These are phyloP conservation scores for Spilosoma lubricipeda DNA, from an alignment of 2,888 invertebrate genomes.

Conservation along the genomic window DNA sequence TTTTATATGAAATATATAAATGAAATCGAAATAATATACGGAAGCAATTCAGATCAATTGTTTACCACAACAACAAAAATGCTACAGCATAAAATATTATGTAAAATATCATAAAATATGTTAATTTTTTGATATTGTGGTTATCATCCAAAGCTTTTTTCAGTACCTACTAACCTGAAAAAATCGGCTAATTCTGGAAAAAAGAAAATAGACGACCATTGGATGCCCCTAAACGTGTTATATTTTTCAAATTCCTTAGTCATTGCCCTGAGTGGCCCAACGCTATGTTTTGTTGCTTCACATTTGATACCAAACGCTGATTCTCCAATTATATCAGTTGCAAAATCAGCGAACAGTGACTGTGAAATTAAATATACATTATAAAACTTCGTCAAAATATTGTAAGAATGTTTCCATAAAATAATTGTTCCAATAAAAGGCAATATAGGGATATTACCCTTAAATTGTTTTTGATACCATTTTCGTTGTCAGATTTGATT, in stretches of 20 bases:
- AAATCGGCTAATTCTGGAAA: slow-evolving; percentile 58
- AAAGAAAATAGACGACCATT: slow-evolving; percentile 65
- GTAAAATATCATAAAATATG: no score
- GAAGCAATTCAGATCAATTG: no score
- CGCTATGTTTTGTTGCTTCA: slow-evolving; percentile 54
- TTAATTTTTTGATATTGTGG: no score
- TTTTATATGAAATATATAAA: no score
- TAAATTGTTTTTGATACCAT: slow-evolving; percentile 42
- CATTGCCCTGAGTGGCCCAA: slow-evolving; percentile 54
- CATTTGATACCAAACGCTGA: slow-evolving; percentile 60
- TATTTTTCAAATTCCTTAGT: slow-evolving; percentile 61
- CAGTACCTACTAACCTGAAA: slow-evolving; percentile 49
- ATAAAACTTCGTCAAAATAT: no score
- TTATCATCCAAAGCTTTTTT: neutral
- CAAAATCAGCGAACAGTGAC: slow-evolving; percentile 53
- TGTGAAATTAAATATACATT: slow-evolving; percentile 18
- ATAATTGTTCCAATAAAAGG: neutral
- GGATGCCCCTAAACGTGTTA: slow-evolving; percentile 52
- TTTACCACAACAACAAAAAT: no score
- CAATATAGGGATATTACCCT: slow-evolving; percentile 44
- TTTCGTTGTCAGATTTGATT: slow-evolving; percentile 45
- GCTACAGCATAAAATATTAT: no score
- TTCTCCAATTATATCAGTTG: slow-evolving; percentile 61
- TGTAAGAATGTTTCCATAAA: neutral
- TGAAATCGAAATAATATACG: no score